Conservation (phyloP, 2,797 vertebrate species). For the Sparidentex hasta region DNA sequence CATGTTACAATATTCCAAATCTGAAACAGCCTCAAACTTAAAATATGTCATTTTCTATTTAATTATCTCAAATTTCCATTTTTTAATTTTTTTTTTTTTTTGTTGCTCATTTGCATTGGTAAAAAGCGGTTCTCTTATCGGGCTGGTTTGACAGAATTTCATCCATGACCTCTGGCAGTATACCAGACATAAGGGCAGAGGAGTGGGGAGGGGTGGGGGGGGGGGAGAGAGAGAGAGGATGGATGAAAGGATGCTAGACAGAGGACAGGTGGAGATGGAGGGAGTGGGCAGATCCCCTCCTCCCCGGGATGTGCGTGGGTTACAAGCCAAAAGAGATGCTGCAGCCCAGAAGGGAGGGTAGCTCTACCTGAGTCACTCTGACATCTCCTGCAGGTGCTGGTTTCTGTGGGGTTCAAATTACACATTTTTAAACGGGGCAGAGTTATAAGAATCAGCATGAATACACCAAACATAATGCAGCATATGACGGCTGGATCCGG, state of each 20-base stretch:
- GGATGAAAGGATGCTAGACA: constrained; percentile 78
- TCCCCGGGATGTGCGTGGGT: constrained; percentile 77
- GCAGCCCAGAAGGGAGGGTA: constrained; percentile 87
- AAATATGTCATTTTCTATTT: constrained; percentile 23
- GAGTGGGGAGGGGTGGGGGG: too few relatives aligned
- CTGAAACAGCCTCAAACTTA: constrained; percentile 41
- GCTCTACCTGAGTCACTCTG: constrained; percentile 91
- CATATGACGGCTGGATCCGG: constrained; percentile 58
- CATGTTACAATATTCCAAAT: constrained; percentile 50
- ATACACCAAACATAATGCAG: constrained; percentile 81
- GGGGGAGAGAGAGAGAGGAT: constrained; percentile 53
- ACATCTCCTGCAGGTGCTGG: constrained; percentile 93
- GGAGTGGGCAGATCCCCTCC: constrained; percentile 80
- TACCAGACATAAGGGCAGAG: constrained; percentile 69
- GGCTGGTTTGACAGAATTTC: constrained; percentile 72
- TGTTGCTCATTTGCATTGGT: constrained; percentile 34
- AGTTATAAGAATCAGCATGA: constrained; percentile 83
- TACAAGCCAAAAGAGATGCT: constrained; percentile 86
- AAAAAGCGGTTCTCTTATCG: constrained; percentile 39
- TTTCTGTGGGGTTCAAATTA: constrained; percentile 93
- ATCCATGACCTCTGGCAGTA: constrained; percentile 71
- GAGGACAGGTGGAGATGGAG: constrained; percentile 80
- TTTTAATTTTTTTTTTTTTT: constrained; percentile 15
- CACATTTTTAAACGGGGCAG: constrained; percentile 88
- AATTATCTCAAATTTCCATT: neutral